These are phyloP conservation scores for Hydrochoerus hydrochaeris DNA, from an alignment of 2,113 vertebrate genomes.

Conservation along the genomic window DNA sequence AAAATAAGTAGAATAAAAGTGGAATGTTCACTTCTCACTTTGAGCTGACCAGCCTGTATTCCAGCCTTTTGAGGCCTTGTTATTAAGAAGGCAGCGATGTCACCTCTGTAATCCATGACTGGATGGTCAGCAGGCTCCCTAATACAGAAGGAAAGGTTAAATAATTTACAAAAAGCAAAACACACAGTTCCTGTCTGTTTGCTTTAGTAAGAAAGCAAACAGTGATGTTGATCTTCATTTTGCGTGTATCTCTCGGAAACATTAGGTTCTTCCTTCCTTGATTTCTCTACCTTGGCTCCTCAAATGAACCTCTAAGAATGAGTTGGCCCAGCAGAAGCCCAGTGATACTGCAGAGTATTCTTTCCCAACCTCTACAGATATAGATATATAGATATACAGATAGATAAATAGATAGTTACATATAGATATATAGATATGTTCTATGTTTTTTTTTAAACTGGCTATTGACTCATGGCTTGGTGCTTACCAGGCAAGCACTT, in stretches of 20 bases:
- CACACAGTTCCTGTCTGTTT: background rate
- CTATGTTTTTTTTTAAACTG: too few relatives aligned
- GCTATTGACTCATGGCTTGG: too few relatives aligned
- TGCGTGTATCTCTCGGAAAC: background rate
- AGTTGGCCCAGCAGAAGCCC: background rate
- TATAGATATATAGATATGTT: too few relatives aligned
- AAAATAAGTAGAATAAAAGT: constrained; percentile 44
- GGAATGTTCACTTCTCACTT: background rate
- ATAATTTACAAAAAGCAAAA: background rate
- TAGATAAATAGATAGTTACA: too few relatives aligned
- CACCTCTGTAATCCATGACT: background rate
- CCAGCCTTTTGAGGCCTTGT: background rate
- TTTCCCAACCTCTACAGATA: background rate
- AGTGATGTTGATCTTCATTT: background rate
- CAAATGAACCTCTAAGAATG: background rate
- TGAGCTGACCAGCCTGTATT: background rate
- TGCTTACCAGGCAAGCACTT: too few relatives aligned
- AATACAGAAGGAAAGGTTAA: background rate
- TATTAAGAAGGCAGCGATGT: background rate
- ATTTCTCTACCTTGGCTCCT: background rate
- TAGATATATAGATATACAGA: too few relatives aligned
- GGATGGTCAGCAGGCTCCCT: background rate
- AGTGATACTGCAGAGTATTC: background rate
- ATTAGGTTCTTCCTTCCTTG: background rate
- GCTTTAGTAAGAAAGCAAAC: background rate